These are phyloP conservation scores for Eublepharis macularius DNA, from an alignment of 2,113 vertebrate genomes.

Conservation along the genomic window DNA sequence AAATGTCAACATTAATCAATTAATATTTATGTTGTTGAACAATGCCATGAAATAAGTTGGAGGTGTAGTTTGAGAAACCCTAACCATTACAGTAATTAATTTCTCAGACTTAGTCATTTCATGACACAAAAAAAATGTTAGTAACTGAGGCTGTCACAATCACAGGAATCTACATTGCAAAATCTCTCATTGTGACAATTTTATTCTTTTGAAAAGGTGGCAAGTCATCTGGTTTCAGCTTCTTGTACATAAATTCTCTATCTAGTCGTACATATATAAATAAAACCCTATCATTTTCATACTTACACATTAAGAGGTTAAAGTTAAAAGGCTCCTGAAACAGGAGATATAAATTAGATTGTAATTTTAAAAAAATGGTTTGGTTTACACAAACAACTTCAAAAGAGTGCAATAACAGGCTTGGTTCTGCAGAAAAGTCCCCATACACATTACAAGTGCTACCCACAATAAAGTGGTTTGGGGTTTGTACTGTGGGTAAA, in stretches of 20 bases:
- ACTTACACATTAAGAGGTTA: conserved; percentile 39
- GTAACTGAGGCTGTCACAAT: conserved; percentile 55
- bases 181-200: conserved; percentile 42
- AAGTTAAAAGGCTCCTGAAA: conserved; percentile 51
- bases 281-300: conserved; percentile 48
- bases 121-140: conserved; percentile 63
- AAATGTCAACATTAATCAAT: conserved; percentile 69
- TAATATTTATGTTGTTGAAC: conserved; percentile 69
- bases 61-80: conserved; percentile 59
- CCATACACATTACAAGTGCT: conserved; percentile 44
- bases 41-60: conserved; percentile 68
- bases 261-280: conserved; percentile 39
- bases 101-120: conserved; percentile 58
- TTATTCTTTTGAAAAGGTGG: conserved; percentile 39
- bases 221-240: conserved; percentile 51
- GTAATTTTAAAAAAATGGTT: conserved; percentile 4
- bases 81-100: conserved; percentile 58
- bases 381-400: conserved; percentile 28
- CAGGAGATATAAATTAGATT: conserved; percentile 23
- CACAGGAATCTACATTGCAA: conserved; percentile 56
- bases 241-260: conserved; percentile 43
- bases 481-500: conserved; percentile 27
- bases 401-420: conserved; percentile 34
- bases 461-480: conserved; percentile 25
- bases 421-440: conserved; percentile 39